Evolutionary conservation across 2,113 vertebrate species (phyloP).

Genomic region (Charina bottae): DNA sequence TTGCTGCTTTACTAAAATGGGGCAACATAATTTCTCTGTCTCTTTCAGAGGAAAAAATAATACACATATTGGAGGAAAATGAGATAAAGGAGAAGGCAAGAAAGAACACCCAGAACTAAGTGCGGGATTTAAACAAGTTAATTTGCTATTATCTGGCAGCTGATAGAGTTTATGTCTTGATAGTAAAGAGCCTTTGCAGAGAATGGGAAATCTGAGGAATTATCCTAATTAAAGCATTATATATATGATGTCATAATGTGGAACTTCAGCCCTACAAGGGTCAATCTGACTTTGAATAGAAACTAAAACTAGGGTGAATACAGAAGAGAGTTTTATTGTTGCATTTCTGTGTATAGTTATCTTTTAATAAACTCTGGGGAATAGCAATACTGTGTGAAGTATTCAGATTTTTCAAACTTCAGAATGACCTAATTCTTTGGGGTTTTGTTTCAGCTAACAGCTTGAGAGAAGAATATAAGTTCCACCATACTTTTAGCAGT

Average conservation of each 20-base stretch:
- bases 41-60: not conserved
- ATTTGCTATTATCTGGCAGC: not conserved
- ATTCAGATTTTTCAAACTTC: not conserved
- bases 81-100: not conserved
- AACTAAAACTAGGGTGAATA: not conserved
- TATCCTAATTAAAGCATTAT: not conserved
- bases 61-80: not conserved
- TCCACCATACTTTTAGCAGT: constrained; percentile 87
- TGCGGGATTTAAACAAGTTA: not conserved
- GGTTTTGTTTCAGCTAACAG: constrained; percentile 79
- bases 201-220: not conserved
- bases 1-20: not conserved
- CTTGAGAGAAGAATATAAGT: constrained; percentile 92
- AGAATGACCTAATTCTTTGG: not conserved
- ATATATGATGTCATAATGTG: not conserved
- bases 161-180: not conserved
- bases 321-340: not conserved
- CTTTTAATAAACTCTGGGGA: not conserved
- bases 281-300: not conserved
- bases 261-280: not conserved
- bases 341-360: not conserved
- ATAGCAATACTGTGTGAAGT: not conserved
- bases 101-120: not conserved
- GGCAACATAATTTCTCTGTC: not conserved
- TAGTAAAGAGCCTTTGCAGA: not conserved